These are phyloP conservation scores for Micromys minutus DNA, from an alignment of 2,113 vertebrate species.

Conservation along the genomic window DNA sequence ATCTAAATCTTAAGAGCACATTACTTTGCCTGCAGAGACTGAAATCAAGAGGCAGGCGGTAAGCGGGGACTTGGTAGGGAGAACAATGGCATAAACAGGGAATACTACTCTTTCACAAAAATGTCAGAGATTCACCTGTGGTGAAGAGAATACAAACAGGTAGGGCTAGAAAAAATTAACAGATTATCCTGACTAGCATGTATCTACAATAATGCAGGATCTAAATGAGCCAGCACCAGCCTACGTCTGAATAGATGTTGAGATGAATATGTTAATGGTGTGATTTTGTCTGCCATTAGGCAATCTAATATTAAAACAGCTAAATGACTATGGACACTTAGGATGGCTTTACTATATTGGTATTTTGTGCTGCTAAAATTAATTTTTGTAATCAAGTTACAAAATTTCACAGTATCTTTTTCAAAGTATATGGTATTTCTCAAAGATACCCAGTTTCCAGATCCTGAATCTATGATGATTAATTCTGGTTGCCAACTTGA, in stretches of 20 bases:
- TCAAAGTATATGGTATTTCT: constrained; percentile 33
- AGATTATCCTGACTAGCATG: background rate
- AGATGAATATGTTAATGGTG: background rate
- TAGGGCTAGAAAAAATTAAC: constrained; percentile 18
- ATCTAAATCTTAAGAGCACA: background rate
- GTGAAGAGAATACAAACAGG: background rate
- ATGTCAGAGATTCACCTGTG: background rate
- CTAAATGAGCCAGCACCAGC: background rate
- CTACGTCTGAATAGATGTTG: background rate
- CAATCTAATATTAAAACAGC: constrained; percentile 37
- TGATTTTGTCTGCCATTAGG: constrained; percentile 38
- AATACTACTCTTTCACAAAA: constrained; percentile 7
- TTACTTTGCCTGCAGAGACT: constrained; percentile 6
- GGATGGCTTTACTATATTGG: background rate
- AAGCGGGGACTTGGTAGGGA: background rate
- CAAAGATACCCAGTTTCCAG: constrained; percentile 29
- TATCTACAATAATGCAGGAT: constrained; percentile 22
- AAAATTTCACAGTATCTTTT: background rate
- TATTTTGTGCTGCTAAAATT: constrained; percentile 52
- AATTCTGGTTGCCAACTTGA: background rate
- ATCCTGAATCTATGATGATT: background rate
- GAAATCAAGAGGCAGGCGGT: background rate
- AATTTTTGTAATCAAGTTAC: constrained; percentile 5
- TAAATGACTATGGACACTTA: background rate
- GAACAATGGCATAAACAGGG: constrained; percentile 18